Evolutionary conservation across 2,797 vertebrate species (phyloP).

Genomic region (Ctenopoma kingsleyae): DNA sequence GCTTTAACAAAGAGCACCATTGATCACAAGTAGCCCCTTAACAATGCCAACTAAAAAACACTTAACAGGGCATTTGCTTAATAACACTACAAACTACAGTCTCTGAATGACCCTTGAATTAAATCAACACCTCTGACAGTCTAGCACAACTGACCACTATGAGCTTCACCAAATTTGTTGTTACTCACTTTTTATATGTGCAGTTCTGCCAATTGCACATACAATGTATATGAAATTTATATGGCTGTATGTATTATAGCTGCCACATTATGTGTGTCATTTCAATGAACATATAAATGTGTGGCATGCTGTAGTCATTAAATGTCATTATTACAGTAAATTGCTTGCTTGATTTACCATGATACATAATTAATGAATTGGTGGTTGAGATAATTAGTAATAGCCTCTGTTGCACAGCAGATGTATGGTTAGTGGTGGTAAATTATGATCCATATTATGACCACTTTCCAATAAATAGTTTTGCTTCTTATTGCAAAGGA

Average conservation of each 20-base stretch:
- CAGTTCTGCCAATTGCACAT: conserved; percentile 2
- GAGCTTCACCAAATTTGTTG: conserved; percentile 9
- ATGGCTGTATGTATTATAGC: background rate
- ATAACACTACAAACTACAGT: conserved; percentile 52
- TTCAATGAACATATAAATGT: background rate
- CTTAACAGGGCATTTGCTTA: conserved; percentile 54
- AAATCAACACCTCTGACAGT: conserved; percentile 37
- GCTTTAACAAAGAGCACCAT: conserved; percentile 28
- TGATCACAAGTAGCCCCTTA: conserved; percentile 54
- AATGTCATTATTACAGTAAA: conserved; percentile 5
- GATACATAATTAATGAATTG: conserved; percentile 16
- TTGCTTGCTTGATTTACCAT: conserved; percentile 1
- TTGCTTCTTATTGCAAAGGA: conserved; percentile 10
- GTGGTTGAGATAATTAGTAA: conserved; percentile 20
- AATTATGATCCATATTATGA: conserved; percentile 26
- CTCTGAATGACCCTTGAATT: conserved; percentile 50
- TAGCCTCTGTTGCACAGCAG: conserved; percentile 8
- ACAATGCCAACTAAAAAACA: conserved; percentile 43
- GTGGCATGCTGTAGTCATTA: conserved; percentile 12
- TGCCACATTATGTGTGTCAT: background rate
- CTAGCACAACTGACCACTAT: conserved; percentile 23
- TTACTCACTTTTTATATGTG: conserved; percentile 3
- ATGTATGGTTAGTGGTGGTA: conserved; percentile 11
- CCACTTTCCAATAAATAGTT: conserved; percentile 24
- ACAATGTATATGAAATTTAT: background rate